Base-by-base conservation (phyloP, 2,888 invertebrate genomes). In the Eugnorisma glareosa region DNA sequence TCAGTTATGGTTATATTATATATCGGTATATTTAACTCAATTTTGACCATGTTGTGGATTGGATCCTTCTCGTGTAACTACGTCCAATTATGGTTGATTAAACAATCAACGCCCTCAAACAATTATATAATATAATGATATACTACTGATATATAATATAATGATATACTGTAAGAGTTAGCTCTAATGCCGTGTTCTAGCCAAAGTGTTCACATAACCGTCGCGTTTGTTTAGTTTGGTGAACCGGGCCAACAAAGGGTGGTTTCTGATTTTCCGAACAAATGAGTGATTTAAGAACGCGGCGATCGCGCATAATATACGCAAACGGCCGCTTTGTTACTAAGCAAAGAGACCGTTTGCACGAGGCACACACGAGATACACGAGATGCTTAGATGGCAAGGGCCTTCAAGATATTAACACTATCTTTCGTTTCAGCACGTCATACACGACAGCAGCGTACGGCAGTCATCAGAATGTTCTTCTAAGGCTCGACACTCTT, bases 391-490 rank as follows among this genome's bases (percentile, higher is more conserved):
- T 28, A 28, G 13, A 57, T 18, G 15, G 15, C 28, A n/a, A 54
- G 13, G 13, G n/a, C n/a, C 28, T 35, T 37, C n/a, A 15, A 15
- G 40, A 82, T 82, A 54, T 31, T 75, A 69, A 85, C 57, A 37
- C 1, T 28, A 11, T 1, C 10, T 63, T 61, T 75, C 40, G 73
- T 92, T 96, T 91, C 94, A 98, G 98, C 91, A 98, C 97, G 10
- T 98, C 98, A 88, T 98, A 98, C 93, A 98, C 98, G 67, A 98
- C 98, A 85, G 97, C 98, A 79, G 97, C 98, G 83, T 97, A 98
- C 93, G 98, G 97, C 91, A 98, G 97, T 90, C 98, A 97, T 94
- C 98, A 98, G 93, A 98, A 98, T 91, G 98, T 98, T 75, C 97
- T 98, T 85, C 97, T 98, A 54, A 97, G 98, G 70, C 96, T 98